Evolutionary conservation across 2,888 invertebrate genomes (phyloP), one percentile per base, ranked within the genome.

Genomic region (Acrobasis suavella): DNA sequence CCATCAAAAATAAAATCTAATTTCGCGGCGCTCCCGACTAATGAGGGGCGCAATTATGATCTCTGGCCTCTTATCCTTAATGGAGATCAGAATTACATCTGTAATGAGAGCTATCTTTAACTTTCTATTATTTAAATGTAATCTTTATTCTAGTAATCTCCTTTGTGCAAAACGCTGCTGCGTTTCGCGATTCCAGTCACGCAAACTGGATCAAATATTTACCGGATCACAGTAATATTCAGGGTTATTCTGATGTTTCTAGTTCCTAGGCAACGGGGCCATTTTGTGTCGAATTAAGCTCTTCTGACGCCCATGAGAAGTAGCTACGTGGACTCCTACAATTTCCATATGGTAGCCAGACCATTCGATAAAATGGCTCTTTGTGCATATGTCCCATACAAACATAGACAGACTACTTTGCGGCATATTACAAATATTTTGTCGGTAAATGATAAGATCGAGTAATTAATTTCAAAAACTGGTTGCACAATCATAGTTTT

Each of bases 1-100:
- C 77, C 75, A 76, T 82, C 56, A 56, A 42, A 80, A 83, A 82
- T 83, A 81, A 78, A 82, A 81, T 80, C 78, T 82, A 79, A 85
- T 85, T 84, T 80, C 51, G 76, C 74, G 65, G 73, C 76, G 71
- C 54, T 55, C 71, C 69, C 74, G 73, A 73, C 78, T 85, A 85
- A 86, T 85, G 86, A 85, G 81, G 80, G 77, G 68, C 80, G 82
- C 82, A 85, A 86, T 86, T 83, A 85, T 79, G 75, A 80, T 77
- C 72, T 77, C 76, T 70, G 72, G 73, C 74, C 74, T 77, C 77
- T 78, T 76, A 78, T 75, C 75, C 73, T 68, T 80, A 79, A 76
- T 78, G 75, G 73, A 76, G 74, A 77, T 77, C 73, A 73, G 72
- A 76, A 74, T 74, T 76, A 65, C 72, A 78, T 75, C 74, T 78